Base-by-base conservation (phyloP, 2,113 vertebrate genomes). In the Osmerus eperlanus region DNA sequence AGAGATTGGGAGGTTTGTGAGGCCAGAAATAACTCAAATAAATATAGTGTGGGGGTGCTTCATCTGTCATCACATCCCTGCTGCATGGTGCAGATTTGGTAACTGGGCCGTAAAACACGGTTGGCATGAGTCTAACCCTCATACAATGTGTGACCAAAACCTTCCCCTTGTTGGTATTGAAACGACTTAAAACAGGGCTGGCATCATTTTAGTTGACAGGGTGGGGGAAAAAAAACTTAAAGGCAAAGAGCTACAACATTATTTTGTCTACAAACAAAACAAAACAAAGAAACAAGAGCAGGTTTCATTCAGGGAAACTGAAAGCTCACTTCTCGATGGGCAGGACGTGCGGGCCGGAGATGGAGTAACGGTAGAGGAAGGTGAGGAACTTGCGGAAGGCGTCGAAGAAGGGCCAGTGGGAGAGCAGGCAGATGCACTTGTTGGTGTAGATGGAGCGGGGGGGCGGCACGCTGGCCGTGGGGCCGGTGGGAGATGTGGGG, bases 361-460 rank as follows among this genome's bases (percentile, higher is more conserved):
- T 99, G 87, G 96, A 99, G 84, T 99, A 99, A 75, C 97, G 95
- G 80, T 98, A 99, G 0, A 99, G 92, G 88, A 99, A 99, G 78
- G 96, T 98, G 66, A 99, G 94, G 85, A 98, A 99, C 84, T 97
- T 99, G 85, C 93, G 94, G 91, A 99, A 99, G 76, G 94, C 96
- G 53, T 99, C 96, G 54, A 99, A 99, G 89, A 99, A 99, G 67
- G 97, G 97, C 97, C 97, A 99, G 81, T 96, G 97, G 75, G 97
- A 99, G 60, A 99, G 96, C 74, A 99, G 91, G 73, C 97, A 99
- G 90, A 99, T 98, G 83, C 97, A 98, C 79, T 99, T 99, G 85
- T 93, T 98, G 81, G 95, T 97, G 89, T 98, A 92, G 81, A 97
- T 86, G 1, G 92, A 77, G 67, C 75, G 68, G 1, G 64, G 67